These are phyloP conservation scores for Cyprinodon brontotheroides DNA, from an alignment of 2,113 vertebrate species.

Conservation along the genomic window DNA sequence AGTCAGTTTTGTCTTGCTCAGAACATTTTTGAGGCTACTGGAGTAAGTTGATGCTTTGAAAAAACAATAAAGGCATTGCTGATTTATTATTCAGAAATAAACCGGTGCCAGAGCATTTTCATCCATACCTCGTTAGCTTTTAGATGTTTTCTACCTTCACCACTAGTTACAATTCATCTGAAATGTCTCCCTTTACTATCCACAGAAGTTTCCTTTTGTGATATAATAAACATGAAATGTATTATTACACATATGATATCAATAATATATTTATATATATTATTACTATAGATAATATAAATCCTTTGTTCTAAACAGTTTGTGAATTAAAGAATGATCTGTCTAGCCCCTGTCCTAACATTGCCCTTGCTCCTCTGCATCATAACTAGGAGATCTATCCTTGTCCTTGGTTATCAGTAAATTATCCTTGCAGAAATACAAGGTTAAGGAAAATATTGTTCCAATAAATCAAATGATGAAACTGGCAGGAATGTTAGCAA, in stretches of 20 bases:
- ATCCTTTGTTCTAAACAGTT: no score
- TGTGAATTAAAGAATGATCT: neutral
- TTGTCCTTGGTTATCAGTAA: conserved; percentile 7
- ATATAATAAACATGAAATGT: conserved; percentile 32
- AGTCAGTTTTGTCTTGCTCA: neutral
- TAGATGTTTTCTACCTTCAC: conserved; percentile 10
- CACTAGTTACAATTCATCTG: conserved; percentile 16
- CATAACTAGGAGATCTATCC: neutral
- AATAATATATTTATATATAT: no score
- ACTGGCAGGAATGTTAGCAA: neutral
- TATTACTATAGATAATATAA: no score
- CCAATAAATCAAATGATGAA: neutral
- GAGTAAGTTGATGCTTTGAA: neutral
- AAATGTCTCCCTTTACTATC: conserved; percentile 24
- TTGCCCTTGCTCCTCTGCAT: neutral
- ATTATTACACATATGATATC: neutral
- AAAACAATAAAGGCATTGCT: neutral
- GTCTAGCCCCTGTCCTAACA: conserved; percentile 1
- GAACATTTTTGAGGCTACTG: neutral
- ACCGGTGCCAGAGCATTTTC: neutral
- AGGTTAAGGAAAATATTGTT: neutral
- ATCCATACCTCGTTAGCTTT: conserved; percentile 16
- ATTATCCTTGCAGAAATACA: neutral
- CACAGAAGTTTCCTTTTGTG: conserved; percentile 25
- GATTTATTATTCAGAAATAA: conserved; percentile 16